Conservation (phyloP, 2,113 vertebrate species). For the Microtus richardsoni region DNA sequence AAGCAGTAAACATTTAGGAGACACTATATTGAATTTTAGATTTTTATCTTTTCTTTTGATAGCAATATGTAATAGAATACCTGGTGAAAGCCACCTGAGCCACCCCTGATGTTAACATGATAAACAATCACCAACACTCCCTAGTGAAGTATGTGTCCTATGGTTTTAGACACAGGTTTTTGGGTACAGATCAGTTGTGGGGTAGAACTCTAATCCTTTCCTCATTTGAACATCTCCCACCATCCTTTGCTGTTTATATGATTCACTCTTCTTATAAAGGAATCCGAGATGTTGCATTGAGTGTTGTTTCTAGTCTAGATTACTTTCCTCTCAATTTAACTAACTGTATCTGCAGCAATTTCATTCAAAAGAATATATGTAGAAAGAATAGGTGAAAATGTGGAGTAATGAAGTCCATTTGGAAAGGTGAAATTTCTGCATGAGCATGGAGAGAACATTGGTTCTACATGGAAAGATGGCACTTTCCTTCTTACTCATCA, state of each 20-base stretch:
- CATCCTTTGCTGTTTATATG: background rate
- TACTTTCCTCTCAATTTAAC: background rate
- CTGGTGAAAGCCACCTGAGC: background rate
- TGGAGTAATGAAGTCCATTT: background rate
- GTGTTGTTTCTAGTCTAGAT: fast-evolving
- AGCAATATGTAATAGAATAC: background rate
- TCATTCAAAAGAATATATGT: background rate
- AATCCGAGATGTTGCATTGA: background rate
- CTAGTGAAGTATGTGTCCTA: too few relatives aligned
- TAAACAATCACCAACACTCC: background rate
- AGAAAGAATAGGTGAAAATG: background rate
- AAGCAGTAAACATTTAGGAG: background rate
- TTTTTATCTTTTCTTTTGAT: background rate
- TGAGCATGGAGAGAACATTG: background rate
- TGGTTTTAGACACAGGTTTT: background rate
- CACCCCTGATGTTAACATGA: background rate
- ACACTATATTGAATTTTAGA: background rate
- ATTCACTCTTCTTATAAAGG: background rate
- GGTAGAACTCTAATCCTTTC: background rate
- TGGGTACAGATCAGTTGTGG: background rate
- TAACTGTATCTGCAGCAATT: background rate
- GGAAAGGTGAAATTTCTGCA: background rate
- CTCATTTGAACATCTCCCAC: background rate
- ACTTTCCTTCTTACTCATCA: background rate
- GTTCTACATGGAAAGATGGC: background rate